A percentile compares a stretch with the other conserved stretches of the same genome.
Evolutionary conservation across 2,797 vertebrate species (phyloP).

Genomic region (Pristis pectinata): DNA sequence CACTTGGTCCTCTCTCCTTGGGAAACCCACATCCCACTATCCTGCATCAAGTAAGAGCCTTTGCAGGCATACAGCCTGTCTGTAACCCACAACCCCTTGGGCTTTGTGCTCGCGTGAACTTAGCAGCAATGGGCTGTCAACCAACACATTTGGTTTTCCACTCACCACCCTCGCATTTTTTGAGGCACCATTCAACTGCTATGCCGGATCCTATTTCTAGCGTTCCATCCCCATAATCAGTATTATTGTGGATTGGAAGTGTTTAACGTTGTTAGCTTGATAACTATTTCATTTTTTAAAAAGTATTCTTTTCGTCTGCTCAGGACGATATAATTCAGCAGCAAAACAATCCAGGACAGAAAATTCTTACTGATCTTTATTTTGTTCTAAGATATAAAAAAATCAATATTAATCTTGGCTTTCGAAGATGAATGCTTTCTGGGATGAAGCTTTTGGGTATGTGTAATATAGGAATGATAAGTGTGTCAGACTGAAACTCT

Average conservation of each 20-base stretch:
- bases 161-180: too few relatives aligned
- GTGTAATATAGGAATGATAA: background rate
- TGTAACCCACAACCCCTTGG: too few relatives aligned
- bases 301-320: background rate
- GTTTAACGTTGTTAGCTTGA: background rate
- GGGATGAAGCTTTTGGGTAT: background rate
- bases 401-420: slow-evolving; percentile 13
- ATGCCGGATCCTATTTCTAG: too few relatives aligned
- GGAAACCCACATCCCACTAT: too few relatives aligned
- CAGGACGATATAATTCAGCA: background rate
- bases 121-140: too few relatives aligned
- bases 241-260: background rate
- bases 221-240: background rate
- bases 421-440: background rate
- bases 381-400: background rate
- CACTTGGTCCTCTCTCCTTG: too few relatives aligned
- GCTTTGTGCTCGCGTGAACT: too few relatives aligned
- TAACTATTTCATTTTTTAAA: background rate
- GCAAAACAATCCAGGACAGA: background rate
- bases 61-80: too few relatives aligned
- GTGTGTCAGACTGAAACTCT: background rate
- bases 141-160: too few relatives aligned
- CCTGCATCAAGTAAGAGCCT: too few relatives aligned
- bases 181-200: too few relatives aligned
- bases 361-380: background rate